Base-by-base conservation (phyloP, 1,140 invertebrate species). In the Melipona quadrifasciata region DNA sequence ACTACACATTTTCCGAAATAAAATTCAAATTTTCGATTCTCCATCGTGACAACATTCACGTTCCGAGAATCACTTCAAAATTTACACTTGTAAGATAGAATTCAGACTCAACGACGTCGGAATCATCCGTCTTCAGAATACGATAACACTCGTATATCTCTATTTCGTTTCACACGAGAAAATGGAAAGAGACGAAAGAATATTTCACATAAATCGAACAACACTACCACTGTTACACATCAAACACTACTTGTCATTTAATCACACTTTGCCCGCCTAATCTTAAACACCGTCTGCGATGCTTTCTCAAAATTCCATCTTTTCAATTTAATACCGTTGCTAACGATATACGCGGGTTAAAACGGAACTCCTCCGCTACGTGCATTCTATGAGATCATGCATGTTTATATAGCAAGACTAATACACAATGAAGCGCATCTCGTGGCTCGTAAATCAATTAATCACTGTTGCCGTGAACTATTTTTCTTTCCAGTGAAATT, bases 401-500 rank as follows among this genome's bases (percentile, higher is more conserved):
- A 39, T 27, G 65, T 39, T 70, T 55, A 21, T 24, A 76, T 81
- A 19, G 47, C 71, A 16, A 73, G 70, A 64, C 19, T 84, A 84
- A 82, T 75, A 61, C 64, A 68, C 51, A 70, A 64, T 58, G 55
- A 82, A 70, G 72, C 71, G 70, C 65, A 86, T 76, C 80, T 86
- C 80, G 65, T 72, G 53, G 74, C 74, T 86, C 81, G 85, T 86
- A 83, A 86, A 86, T 77, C 84, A 86, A 86, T 86, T 86, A 81
- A 83, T 84, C 82, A 84, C 82, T 79, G 74, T 84, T 65, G 34
- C 57, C 58, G 68, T 68, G 61, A 68, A 75, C 74, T 80, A 86
- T 89, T 89, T 89, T 87, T 89, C 87, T 79, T 81, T 77, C 82
- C 64, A 72, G 65, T 73, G 86, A 85, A 89, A 89, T 89, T 89